Conservation (phyloP, 2,113 vertebrate genomes). For the Hyperopisus bebe region DNA sequence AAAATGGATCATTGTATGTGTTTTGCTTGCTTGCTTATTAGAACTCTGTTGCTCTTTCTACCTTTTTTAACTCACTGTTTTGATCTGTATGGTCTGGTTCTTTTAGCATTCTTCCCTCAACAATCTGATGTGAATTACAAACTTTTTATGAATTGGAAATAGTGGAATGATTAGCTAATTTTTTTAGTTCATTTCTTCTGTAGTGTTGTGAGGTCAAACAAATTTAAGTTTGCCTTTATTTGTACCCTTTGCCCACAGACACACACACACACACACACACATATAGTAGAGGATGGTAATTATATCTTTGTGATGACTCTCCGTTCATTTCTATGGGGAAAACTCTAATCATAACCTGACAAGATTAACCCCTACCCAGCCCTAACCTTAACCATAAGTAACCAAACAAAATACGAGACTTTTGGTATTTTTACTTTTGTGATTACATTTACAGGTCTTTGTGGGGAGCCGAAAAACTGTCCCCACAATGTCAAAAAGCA, state of each 20-base stretch:
- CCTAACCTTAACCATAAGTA: too few relatives aligned
- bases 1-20: conserved; percentile 71
- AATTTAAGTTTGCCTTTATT: background rate
- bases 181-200: background rate
- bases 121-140: background rate
- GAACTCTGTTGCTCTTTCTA: conserved; percentile 78
- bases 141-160: background rate
- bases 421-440: background rate
- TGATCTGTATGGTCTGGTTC: conserved; percentile 80
- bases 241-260: background rate
- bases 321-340: too few relatives aligned
- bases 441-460: too few relatives aligned
- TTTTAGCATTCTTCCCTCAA: background rate
- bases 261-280: background rate
- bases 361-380: too few relatives aligned
- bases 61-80: background rate
- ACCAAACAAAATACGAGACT: background rate
- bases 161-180: background rate
- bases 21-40: conserved; percentile 74
- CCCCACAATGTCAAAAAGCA: too few relatives aligned
- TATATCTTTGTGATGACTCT: too few relatives aligned
- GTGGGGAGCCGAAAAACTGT: too few relatives aligned
- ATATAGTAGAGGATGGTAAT: too few relatives aligned
- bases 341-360: too few relatives aligned
- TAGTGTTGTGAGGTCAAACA: background rate